Evolutionary conservation across 2,888 invertebrate species (phyloP).

Genomic region (Cerceris ruficornis): DNA sequence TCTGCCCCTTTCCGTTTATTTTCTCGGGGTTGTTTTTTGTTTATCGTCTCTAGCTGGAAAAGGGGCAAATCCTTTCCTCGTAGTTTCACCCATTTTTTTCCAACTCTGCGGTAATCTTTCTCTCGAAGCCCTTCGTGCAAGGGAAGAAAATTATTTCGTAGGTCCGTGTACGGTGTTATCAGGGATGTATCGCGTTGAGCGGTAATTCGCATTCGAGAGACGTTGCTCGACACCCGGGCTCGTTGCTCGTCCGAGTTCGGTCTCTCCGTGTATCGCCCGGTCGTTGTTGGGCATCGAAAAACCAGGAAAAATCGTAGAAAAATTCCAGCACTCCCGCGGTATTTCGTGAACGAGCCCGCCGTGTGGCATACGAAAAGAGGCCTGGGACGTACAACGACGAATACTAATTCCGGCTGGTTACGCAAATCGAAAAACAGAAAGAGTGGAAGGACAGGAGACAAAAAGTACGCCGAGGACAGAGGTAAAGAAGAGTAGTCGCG

Average conservation of each 20-base stretch:
- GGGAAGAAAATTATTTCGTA: too few relatives aligned
- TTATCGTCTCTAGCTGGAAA: too few relatives aligned
- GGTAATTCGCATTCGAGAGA: slow-evolving; percentile 60
- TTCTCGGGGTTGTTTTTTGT: too few relatives aligned
- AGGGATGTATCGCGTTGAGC: slow-evolving; percentile 39
- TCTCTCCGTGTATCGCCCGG: neutral
- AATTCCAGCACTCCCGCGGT: slow-evolving; percentile 53
- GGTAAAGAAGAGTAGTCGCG: neutral
- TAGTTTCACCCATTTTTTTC: too few relatives aligned
- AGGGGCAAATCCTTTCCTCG: too few relatives aligned
- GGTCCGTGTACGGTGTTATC: neutral
- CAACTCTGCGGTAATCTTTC: too few relatives aligned
- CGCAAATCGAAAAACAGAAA: slow-evolving; percentile 46
- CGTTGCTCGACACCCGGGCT: slow-evolving; percentile 21
- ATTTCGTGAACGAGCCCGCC: slow-evolving; percentile 63
- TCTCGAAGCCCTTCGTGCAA: too few relatives aligned
- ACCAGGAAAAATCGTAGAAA: slow-evolving; percentile 59
- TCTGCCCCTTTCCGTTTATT: too few relatives aligned
- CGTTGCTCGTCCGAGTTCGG: neutral
- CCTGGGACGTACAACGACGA: slow-evolving; percentile 58
- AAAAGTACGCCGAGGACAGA: neutral
- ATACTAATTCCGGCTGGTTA: slow-evolving; percentile 71
- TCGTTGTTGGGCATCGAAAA: slow-evolving; percentile 45
- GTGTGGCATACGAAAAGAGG: slow-evolving; percentile 74
- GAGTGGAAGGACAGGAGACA: slow-evolving; percentile 27